phyloP scores from a whole-genome alignment of 2,113 vertebrate species.

The Ardeotis arabs region DNA sequence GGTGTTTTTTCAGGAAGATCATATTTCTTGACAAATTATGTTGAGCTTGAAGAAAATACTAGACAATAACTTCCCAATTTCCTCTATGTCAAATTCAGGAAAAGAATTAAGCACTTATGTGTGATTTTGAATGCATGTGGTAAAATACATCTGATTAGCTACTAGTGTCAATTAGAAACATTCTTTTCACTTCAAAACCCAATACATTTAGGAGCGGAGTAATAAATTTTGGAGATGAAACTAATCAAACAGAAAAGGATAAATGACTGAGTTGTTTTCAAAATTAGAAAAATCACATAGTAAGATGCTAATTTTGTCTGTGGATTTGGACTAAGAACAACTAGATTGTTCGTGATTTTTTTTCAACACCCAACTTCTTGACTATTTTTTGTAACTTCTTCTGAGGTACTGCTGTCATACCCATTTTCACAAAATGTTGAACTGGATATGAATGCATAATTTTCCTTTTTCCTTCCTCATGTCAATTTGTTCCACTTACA shows the following conservation, averaged over 20 bases:
- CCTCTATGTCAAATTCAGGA: conserved; percentile 32
- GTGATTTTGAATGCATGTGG: conserved; percentile 38
- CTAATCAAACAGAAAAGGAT: not conserved
- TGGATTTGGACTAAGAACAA: not conserved
- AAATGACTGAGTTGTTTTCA: not conserved
- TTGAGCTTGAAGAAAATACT: conserved; percentile 12
- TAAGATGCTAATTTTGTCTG: not conserved
- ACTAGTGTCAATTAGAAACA: not conserved
- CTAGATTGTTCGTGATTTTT: not conserved
- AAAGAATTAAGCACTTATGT: conserved; percentile 2
- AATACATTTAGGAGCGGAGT: not conserved
- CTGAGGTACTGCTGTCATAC: not conserved
- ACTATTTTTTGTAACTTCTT: not conserved
- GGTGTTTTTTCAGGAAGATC: not conserved
- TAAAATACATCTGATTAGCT: conserved; percentile 11
- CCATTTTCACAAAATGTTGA: not conserved
- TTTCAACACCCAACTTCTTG: not conserved
- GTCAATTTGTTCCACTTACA: not conserved
- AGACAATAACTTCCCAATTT: conserved; percentile 39
- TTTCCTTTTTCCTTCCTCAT: not conserved
- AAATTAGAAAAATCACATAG: not conserved
- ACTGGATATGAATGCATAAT: not conserved
- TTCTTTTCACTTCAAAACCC: not conserved
- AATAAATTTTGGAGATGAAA: not conserved
- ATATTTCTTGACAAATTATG: conserved; percentile 24